Percentiles rank a stretch among this genome's conserved stretches.
These are phyloP conservation scores for Parnassius smintheus DNA, from an alignment of 2,888 invertebrate genomes.

Conservation along the genomic window DNA sequence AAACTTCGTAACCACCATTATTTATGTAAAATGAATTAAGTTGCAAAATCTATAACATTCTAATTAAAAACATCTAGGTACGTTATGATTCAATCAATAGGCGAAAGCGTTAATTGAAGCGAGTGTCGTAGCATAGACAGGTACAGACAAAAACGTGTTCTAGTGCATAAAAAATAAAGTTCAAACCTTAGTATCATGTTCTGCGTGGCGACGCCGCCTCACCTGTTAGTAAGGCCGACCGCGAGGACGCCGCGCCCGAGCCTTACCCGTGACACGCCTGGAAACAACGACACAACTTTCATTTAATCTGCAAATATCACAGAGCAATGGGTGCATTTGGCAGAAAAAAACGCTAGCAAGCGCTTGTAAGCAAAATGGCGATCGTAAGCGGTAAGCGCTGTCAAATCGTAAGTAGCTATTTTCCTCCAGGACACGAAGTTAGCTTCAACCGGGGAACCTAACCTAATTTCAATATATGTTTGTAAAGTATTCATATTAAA, in stretches of 20 bases:
- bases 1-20: too few relatives aligned
- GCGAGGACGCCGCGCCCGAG: constrained; percentile 70
- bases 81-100: constrained; percentile 20
- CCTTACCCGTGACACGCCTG: constrained; percentile 72
- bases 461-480: too few relatives aligned
- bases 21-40: constrained; percentile 6
- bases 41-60: constrained; percentile 18
- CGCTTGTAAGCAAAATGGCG: too few relatives aligned
- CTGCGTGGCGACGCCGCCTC: constrained; percentile 77
- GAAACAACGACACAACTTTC: constrained; percentile 40
- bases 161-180: constrained; percentile 52
- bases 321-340: too few relatives aligned
- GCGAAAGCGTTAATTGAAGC: constrained; percentile 24
- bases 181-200: constrained; percentile 81
- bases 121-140: constrained; percentile 5
- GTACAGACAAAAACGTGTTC: constrained; percentile 22
- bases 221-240: constrained; percentile 79
- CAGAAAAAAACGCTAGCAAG: too few relatives aligned
- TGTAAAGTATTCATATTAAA: too few relatives aligned
- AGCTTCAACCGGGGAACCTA: too few relatives aligned
- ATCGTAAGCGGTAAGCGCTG: too few relatives aligned
- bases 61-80: constrained; percentile 20
- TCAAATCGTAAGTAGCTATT: too few relatives aligned
- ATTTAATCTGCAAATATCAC: too few relatives aligned
- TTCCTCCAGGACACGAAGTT: too few relatives aligned